Conservation (phyloP, 30 jellyfish, hydroid and myxozoan genomes). For the Clytia hemisphaerica region DNA sequence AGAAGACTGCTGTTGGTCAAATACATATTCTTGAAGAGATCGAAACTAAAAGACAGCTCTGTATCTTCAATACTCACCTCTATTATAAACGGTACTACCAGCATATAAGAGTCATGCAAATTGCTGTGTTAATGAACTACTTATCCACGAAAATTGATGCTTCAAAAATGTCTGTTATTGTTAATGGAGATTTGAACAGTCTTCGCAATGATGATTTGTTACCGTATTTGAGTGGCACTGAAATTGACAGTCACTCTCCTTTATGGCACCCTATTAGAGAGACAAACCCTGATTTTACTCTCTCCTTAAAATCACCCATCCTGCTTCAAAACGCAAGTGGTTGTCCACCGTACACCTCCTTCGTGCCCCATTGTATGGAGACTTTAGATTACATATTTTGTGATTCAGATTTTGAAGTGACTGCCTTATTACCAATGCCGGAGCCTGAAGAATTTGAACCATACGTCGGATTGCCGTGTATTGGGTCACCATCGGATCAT, state of each 20-base stretch:
- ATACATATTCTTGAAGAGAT: slow-evolving; percentile 43
- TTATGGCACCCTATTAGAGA: slow-evolving; percentile 75
- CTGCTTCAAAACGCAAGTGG: slow-evolving; percentile 39
- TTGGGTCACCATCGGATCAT: slow-evolving; percentile 86
- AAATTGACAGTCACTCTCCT: slow-evolving; percentile 13
- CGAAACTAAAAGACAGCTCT: slow-evolving; percentile 21
- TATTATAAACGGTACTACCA: slow-evolving; percentile 62
- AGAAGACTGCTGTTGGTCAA: slow-evolving; percentile 79
- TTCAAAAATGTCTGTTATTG: not conserved
- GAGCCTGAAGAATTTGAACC: slow-evolving; percentile 45
- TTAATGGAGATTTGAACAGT: slow-evolving; percentile 87
- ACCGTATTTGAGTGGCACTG: slow-evolving; percentile 29
- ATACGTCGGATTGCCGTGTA: slow-evolving; percentile 79
- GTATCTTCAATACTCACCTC: slow-evolving; percentile 79
- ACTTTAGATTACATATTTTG: slow-evolving; percentile 73
- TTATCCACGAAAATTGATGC: slow-evolving; percentile 7
- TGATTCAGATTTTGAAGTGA: slow-evolving; percentile 32
- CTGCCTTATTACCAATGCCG: slow-evolving; percentile 67
- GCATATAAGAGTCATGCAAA: slow-evolving; percentile 66
- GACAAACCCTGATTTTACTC: slow-evolving; percentile 33
- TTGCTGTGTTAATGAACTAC: slow-evolving; percentile 44
- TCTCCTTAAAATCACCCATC: slow-evolving; percentile 31
- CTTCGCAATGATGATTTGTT: slow-evolving; percentile 53
- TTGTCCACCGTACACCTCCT: slow-evolving; percentile 69
- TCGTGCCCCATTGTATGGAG: slow-evolving; percentile 60